phyloP scores from a whole-genome alignment of 1,140 invertebrate species.

The Neodiprion lecontei region DNA sequence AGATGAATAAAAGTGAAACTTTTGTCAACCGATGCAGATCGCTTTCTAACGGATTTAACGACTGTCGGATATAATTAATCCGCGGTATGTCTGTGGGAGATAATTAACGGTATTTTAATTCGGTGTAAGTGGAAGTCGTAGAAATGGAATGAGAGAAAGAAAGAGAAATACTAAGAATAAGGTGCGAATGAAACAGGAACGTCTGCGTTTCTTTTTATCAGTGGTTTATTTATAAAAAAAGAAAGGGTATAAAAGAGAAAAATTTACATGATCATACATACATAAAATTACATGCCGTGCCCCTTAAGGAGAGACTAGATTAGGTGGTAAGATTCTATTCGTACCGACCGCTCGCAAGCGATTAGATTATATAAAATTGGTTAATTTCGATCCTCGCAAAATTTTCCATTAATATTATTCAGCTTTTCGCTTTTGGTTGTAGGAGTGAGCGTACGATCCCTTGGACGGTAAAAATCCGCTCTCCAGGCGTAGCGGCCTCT shows the following conservation, averaged over 20 bases:
- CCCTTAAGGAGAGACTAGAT: slow-evolving; percentile 44
- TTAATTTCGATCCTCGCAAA: not conserved
- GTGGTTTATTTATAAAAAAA: slow-evolving; percentile 7
- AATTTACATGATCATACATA: slow-evolving; percentile 12
- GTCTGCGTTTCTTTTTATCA: not conserved
- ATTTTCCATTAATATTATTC: slow-evolving; percentile 30
- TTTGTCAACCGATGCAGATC: not conserved
- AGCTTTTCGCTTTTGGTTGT: slow-evolving; percentile 46
- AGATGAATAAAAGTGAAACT: slow-evolving; percentile 5
- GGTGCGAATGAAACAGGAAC: not conserved
- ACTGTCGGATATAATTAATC: not conserved
- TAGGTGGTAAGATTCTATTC: slow-evolving; percentile 20
- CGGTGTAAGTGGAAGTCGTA: not conserved
- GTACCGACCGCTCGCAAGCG: not conserved
- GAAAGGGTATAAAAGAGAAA: slow-evolving; percentile 13
- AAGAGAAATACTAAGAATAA: not conserved
- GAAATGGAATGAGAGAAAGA: not conserved
- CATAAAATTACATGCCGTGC: slow-evolving; percentile 12
- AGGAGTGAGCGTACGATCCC: slow-evolving; percentile 46
- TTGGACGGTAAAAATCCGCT: slow-evolving; percentile 58
- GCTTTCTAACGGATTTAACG: not conserved
- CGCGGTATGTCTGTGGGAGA: not conserved
- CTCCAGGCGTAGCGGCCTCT: slow-evolving; percentile 56
- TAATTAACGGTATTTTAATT: not conserved
- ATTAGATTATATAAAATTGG: not conserved